Conservation (phyloP, 2,888 invertebrate species). For the Ecliptopera silaceata region DNA sequence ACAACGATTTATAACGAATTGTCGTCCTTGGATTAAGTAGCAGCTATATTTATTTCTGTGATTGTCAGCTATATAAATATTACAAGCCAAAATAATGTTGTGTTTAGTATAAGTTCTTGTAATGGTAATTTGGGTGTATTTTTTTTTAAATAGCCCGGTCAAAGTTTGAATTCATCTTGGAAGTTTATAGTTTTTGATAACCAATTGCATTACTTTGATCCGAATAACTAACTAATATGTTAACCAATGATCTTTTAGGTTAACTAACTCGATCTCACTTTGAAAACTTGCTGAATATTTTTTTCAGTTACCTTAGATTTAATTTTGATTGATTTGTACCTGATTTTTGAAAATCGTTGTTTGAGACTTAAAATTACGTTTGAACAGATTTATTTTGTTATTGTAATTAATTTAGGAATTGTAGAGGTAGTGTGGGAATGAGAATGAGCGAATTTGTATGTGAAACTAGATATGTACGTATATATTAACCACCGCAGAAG, state of each 20-base stretch:
- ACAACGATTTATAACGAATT: conserved; percentile 31
- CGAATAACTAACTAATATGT: conserved; percentile 38
- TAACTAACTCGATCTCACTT: conserved; percentile 73
- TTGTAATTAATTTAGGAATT: conserved; percentile 55
- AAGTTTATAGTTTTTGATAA: not conserved
- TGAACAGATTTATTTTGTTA: conserved; percentile 74
- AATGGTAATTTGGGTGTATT: conserved; percentile 44
- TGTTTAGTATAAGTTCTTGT: conserved; percentile 60
- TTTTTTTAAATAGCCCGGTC: conserved; percentile 11
- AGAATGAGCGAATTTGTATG: conserved; percentile 73
- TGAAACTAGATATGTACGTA: conserved; percentile 58
- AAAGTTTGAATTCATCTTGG: conserved; percentile 9
- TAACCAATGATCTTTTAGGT: no score
- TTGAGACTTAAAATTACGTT: conserved; percentile 75
- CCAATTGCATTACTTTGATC: conserved; percentile 11
- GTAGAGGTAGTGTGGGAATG: conserved; percentile 64
- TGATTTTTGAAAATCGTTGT: conserved; percentile 73
- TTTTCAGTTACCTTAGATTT: conserved; percentile 79
- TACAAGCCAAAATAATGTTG: conserved; percentile 75
- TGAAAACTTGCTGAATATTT: conserved; percentile 66
- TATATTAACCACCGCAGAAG: conserved; percentile 70
- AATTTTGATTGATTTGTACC: conserved; percentile 80
- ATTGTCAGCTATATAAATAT: conserved; percentile 68
- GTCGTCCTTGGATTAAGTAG: conserved; percentile 38
- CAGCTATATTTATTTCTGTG: conserved; percentile 68